A percentile compares a stretch with the other conserved stretches of the same genome.
Conservation (phyloP, 2,888 invertebrate species). For the Brachypalpus laphriformis region DNA sequence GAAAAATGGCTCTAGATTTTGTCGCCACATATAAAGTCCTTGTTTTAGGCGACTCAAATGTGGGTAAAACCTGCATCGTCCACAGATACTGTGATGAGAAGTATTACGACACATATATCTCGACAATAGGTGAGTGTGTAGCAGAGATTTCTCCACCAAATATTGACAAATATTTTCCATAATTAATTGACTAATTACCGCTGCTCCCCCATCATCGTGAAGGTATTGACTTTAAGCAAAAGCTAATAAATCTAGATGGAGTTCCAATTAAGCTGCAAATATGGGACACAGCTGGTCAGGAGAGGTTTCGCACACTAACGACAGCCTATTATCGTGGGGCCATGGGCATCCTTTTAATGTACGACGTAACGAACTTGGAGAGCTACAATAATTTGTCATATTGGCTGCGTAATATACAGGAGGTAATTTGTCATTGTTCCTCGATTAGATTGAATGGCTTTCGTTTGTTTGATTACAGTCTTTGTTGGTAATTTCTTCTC, state of each 20-base stretch:
- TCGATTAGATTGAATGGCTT: conserved; percentile 14
- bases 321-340: conserved; percentile 95
- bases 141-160: conserved; percentile 65
- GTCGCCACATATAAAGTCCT: conserved; percentile 94
- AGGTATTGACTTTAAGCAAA: conserved; percentile 96
- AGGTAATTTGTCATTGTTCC: conserved; percentile 84
- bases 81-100: conserved; percentile 95
- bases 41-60: conserved; percentile 94
- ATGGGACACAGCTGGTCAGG: conserved; percentile 93
- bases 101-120: conserved; percentile 95
- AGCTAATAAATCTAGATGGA: conserved; percentile 93
- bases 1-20: conserved; percentile 91
- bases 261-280: conserved; percentile 88
- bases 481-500: conserved; percentile 23
- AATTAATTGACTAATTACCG: conserved; percentile 45
- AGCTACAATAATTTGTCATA: conserved; percentile 95
- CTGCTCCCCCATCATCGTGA: conserved; percentile 75
- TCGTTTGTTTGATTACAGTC: conserved; percentile 27
- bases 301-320: conserved; percentile 88
- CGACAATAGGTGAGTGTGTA: conserved; percentile 91
- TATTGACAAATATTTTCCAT: conserved; percentile 4
- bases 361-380: conserved; percentile 94
- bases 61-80: conserved; percentile 95
- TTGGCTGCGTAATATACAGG: conserved; percentile 95
- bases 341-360: conserved; percentile 95